phyloP scores from a whole-genome alignment of 2,797 vertebrate species.

The Chromobotia macracanthus region DNA sequence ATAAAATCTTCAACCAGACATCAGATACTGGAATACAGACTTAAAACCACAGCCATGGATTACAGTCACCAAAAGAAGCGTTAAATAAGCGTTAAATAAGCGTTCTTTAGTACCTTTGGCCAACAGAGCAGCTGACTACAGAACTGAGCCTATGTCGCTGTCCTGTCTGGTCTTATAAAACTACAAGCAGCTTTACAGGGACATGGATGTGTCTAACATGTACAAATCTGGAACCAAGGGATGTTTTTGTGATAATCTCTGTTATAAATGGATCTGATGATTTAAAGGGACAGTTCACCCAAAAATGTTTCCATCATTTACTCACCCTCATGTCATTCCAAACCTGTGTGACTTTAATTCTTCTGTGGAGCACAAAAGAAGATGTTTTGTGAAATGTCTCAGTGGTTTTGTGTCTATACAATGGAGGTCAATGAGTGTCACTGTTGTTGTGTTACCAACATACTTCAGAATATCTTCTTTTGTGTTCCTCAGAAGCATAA shows the following conservation, averaged over 20 bases:
- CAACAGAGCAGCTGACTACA: not conserved
- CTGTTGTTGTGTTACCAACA: no score
- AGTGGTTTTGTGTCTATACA: no score
- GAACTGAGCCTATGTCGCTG: not conserved
- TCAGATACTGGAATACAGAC: not conserved
- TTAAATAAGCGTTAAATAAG: not conserved
- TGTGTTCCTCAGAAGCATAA: no score
- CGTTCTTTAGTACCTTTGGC: slow-evolving; percentile 11
- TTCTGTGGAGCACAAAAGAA: no score
- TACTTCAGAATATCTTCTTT: not conserved
- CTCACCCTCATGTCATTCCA: no score
- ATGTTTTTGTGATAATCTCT: slow-evolving; percentile 72
- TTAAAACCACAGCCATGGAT: not conserved
- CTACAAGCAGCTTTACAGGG: not conserved
- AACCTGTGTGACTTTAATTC: no score
- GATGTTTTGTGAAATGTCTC: no score
- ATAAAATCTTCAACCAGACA: slow-evolving; percentile 72
- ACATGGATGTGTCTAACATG: not conserved
- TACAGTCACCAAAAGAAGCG: not conserved
- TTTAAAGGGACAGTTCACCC: slow-evolving; percentile 12
- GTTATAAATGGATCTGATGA: slow-evolving; percentile 84
- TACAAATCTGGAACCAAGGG: not conserved
- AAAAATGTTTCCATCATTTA: no score
- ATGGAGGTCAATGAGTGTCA: no score
- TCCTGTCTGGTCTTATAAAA: not conserved